These are phyloP conservation scores for Magallana nippona DNA, from an alignment of 2,888 invertebrate species.

Conservation along the genomic window DNA sequence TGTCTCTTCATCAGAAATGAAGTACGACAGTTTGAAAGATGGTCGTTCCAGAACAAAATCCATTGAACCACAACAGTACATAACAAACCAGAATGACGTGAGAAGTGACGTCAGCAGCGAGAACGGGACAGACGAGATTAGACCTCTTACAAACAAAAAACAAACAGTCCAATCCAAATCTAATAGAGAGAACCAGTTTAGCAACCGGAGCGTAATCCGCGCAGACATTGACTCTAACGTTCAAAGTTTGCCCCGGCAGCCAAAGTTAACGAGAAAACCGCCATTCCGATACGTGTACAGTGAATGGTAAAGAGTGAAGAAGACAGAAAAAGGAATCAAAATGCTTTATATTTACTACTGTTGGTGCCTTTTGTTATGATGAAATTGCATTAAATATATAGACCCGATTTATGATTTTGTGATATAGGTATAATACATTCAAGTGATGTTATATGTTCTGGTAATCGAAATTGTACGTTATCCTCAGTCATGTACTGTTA, in stretches of 20 bases:
- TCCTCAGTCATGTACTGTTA: too few relatives aligned
- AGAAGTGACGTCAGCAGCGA: conserved; percentile 24
- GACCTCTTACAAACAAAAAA: neutral
- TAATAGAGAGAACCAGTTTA: neutral
- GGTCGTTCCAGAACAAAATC: neutral
- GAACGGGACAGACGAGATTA: neutral
- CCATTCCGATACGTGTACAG: conserved; percentile 36
- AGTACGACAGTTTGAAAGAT: conserved; percentile 11
- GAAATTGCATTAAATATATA: too few relatives aligned
- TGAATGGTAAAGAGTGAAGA: neutral
- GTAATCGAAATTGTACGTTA: too few relatives aligned
- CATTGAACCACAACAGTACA: neutral
- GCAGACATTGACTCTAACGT: neutral
- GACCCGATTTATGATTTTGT: too few relatives aligned
- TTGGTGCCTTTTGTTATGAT: too few relatives aligned
- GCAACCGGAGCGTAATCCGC: too few relatives aligned
- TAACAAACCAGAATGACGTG: neutral
- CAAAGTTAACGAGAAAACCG: conserved; percentile 27
- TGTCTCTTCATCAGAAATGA: conserved; percentile 1
- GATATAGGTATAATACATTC: too few relatives aligned
- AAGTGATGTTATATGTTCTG: too few relatives aligned
- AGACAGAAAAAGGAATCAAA: too few relatives aligned
- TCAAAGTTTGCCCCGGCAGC: neutral
- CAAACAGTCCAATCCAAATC: neutral
- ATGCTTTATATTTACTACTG: too few relatives aligned